phyloP scores from a whole-genome alignment of 2,888 invertebrate species.

The Scaptomyza caliginosa region DNA sequence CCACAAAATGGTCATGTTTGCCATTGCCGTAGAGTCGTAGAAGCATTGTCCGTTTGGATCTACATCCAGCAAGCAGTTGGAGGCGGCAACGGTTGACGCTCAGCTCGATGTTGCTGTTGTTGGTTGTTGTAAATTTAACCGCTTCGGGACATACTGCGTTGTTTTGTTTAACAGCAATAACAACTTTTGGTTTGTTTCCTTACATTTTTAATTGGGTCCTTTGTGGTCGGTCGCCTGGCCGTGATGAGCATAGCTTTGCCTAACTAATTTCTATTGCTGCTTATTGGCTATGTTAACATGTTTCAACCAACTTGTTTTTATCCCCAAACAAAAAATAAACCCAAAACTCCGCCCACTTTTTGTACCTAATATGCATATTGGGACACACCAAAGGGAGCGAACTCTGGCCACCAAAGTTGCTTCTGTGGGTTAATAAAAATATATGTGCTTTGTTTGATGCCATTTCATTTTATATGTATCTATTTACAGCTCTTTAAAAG shows the following conservation, averaged over 20 bases:
- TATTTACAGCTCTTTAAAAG: conserved; percentile 1
- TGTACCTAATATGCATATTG: conserved; percentile 70
- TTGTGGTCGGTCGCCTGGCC: conserved; percentile 76
- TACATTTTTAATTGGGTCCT: conserved; percentile 83
- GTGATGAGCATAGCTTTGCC: conserved; percentile 71
- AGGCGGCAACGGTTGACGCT: conserved; percentile 45
- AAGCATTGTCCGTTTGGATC: conserved; percentile 44
- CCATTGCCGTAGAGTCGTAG: conserved; percentile 44
- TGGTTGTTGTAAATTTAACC: conserved; percentile 81
- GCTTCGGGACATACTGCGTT: conserved; percentile 82
- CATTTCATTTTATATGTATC: conserved; percentile 18
- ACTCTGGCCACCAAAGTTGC: conserved; percentile 59
- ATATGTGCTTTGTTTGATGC: conserved; percentile 76
- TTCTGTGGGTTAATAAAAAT: conserved; percentile 70
- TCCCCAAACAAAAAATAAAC: conserved; percentile 35
- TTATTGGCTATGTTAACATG: conserved; percentile 81
- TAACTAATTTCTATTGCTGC: conserved; percentile 78
- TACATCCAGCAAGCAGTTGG: conserved; percentile 11
- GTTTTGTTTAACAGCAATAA: conserved; percentile 75
- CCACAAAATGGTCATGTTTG: conserved; percentile 79
- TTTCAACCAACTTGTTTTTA: conserved; percentile 78
- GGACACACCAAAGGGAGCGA: conserved; percentile 47
- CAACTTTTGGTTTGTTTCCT: conserved; percentile 80
- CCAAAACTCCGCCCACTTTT: background rate
- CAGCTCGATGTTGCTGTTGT: conserved; percentile 68